Evolutionary conservation across 2,113 vertebrate species (phyloP).

Genomic region (Bubo bubo): DNA sequence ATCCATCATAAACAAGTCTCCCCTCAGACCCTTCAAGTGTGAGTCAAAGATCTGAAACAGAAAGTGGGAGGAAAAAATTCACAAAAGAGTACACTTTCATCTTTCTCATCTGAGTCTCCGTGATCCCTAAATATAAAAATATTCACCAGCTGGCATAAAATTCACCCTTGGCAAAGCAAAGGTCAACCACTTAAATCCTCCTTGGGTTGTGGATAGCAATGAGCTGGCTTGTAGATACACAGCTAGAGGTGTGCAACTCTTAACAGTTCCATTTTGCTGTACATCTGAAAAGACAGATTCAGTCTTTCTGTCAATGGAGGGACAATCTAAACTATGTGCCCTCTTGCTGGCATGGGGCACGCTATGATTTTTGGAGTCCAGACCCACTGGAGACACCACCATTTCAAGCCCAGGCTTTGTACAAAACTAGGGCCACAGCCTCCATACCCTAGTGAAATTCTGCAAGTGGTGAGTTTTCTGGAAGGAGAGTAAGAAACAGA

Average conservation of each 20-base stretch:
- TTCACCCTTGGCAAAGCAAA: not conserved
- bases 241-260: not conserved
- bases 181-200: not conserved
- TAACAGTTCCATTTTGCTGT: not conserved
- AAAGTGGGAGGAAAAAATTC: not conserved
- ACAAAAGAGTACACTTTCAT: not conserved
- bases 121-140: not conserved
- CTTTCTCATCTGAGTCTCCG: not conserved
- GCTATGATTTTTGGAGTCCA: not conserved
- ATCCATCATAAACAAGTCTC: not conserved
- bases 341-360: not conserved
- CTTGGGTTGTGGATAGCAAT: not conserved
- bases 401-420: not conserved
- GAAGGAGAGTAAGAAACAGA: not conserved
- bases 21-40: not conserved
- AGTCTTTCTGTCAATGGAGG: rapidly evolving
- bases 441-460: not conserved
- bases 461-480: not conserved
- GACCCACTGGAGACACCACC: not conserved
- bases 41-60: not conserved
- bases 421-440: not conserved
- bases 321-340: not conserved
- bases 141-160: not conserved
- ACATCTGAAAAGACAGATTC: not conserved
- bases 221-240: not conserved